These are phyloP conservation scores for Ashinkailepas kermadecensis DNA, from an alignment of 2,888 invertebrate species.

Conservation along the genomic window DNA sequence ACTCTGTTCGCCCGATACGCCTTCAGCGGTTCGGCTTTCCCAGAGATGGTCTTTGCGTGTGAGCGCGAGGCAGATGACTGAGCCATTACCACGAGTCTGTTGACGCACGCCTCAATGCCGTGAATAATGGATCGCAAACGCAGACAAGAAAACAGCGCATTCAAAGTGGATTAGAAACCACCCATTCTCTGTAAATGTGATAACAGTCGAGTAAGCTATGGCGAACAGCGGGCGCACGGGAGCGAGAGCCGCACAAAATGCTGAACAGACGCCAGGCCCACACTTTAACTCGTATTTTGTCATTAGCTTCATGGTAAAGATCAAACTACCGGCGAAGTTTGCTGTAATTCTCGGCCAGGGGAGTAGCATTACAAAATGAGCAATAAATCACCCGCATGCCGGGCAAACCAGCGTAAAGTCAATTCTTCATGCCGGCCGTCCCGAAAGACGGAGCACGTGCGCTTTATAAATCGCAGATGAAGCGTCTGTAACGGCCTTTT, in stretches of 20 bases:
- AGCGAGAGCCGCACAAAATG: background rate
- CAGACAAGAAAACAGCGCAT: background rate
- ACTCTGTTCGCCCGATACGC: too few species aligned
- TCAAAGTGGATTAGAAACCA: conserved; percentile 13
- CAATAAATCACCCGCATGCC: background rate
- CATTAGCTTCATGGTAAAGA: conserved; percentile 14
- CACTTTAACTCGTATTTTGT: background rate
- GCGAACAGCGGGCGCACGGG: background rate
- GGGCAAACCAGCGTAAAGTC: background rate
- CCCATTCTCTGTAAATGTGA: background rate
- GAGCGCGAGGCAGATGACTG: background rate
- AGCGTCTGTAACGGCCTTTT: conserved; percentile 11
- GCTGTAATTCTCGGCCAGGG: background rate
- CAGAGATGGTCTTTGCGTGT: too few species aligned
- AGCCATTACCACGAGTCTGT: background rate
- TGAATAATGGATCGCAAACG: background rate
- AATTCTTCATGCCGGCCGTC: background rate
- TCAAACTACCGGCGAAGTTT: conserved; percentile 8
- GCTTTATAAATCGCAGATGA: conserved; percentile 12
- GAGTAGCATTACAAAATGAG: background rate
- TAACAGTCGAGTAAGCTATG: background rate
- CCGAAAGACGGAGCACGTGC: conserved; percentile 1
- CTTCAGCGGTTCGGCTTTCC: too few species aligned
- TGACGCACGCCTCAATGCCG: background rate
- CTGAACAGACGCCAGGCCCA: too few species aligned